Evolutionary conservation across 2,888 invertebrate species (phyloP), one percentile per base, ranked within the genome.

Genomic region (Lycia hirtaria): DNA sequence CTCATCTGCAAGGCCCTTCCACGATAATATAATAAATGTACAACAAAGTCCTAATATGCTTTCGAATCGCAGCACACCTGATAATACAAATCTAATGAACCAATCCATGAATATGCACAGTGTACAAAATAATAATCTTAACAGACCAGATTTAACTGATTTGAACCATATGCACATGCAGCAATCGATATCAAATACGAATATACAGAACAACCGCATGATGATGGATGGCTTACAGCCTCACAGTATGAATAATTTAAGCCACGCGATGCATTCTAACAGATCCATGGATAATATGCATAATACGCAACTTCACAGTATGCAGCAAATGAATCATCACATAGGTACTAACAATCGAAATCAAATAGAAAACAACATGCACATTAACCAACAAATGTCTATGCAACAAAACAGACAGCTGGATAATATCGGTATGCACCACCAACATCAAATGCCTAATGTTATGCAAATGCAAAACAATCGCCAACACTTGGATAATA

Each of bases 81-180:
- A 90, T 56, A 83, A 69, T 56, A 84, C 64, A 35, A 87, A 79
- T 57, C 67, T 87, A 30, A 83, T 91, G 76, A 89, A 84, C 67
- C 90, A 89, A 66, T 80, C 86, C n/a, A 82, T 88, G 68, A 87
- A 80, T 62, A 85, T 91, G 77, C 91, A 91, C 66, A 84, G 74
- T 68, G 69, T 90, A 60, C 72, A 78, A 15, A 81, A 72, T 63
- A 88, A 81, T 64, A 87, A 80, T 64, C 88, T 88, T 58, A 83
- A 83, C 68, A 71, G 92, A 38, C 72, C 84, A 7, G 91, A 90
- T 60, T 69, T 86, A 52, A 83, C 76, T 64, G 88, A 91, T 30
- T 67, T 89, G 22, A 89, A 82, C 71, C 91, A 92, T 60, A 87
- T 92, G 81, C 92, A 92, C 67, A 85, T 91, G 80, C 88, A 88